Percentiles rank a stretch among this genome's conserved stretches.
phyloP scores from a whole-genome alignment of 1,140 invertebrate genomes.

The Parasteatoda tepidariorum region DNA sequence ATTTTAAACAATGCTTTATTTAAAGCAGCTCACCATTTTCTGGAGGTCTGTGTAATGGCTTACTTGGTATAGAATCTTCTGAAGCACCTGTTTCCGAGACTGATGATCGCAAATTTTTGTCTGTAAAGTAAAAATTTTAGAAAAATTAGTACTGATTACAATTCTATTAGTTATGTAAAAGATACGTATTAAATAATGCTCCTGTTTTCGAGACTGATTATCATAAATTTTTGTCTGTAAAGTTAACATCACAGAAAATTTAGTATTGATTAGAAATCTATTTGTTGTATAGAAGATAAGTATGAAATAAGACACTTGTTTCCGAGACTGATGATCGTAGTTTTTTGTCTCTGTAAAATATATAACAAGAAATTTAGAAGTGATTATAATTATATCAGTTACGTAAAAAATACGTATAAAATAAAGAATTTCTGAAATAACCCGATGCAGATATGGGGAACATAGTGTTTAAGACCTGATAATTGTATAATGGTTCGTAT shows the following conservation, averaged over 20 bases:
- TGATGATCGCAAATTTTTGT: slow-evolving; percentile 34
- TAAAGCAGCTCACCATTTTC: slow-evolving; percentile 12
- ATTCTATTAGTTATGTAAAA: no score
- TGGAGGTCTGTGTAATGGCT: slow-evolving; percentile 18
- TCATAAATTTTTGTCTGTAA: slow-evolving; percentile 34
- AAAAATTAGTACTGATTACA: no score
- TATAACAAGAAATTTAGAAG: no score
- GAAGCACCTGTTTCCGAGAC: slow-evolving; percentile 9
- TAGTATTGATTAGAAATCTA: no score
- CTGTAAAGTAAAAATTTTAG: slow-evolving; percentile 1
- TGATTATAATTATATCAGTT: no score
- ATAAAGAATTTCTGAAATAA: background rate
- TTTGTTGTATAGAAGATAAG: no score
- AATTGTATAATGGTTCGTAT: no score
- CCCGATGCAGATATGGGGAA: no score
- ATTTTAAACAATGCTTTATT: background rate
- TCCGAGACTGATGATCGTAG: slow-evolving; percentile 13
- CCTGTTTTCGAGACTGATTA: slow-evolving; percentile 3
- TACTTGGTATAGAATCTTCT: slow-evolving; percentile 47
- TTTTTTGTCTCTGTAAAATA: slow-evolving; percentile 27
- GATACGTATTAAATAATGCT: no score
- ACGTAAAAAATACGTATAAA: no score
- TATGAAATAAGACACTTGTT: slow-evolving; percentile 4
- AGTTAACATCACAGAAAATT: no score
- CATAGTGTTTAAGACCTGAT: no score